Base-by-base conservation (phyloP, 2,888 invertebrate genomes). In the Trypoxylon attenuatum region DNA sequence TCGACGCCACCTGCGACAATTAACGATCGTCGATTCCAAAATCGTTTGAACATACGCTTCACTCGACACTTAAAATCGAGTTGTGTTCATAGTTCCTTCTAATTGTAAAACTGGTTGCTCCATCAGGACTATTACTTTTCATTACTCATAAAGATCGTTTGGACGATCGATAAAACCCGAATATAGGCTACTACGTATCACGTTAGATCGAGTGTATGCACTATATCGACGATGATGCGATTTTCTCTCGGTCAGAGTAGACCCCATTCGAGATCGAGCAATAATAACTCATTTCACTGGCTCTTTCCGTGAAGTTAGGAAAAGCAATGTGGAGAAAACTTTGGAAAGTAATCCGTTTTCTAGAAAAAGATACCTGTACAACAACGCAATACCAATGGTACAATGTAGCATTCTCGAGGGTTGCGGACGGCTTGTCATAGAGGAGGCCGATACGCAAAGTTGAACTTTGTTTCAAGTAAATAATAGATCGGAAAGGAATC, bases 1-100 rank as follows among this genome's bases (percentile, higher is more conserved):
- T 54, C 55, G 47, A 54, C 41, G 50, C 66, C 77, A 79, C 68
- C 67, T 72, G 73, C 63, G 64, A 67, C 68, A 60, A 68, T 73
- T 71, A 69, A 58, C 58, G 29, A 54, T 50, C 41, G 46, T 27
- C 49, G 47, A 61, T 58, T 54, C 53, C 5, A n/a, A n/a, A n/a
- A n/a, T n/a, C n/a, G n/a, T n/a, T n/a, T n/a, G n/a, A n/a, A n/a
- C n/a, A n/a, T n/a, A n/a, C n/a, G n/a, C n/a, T n/a, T n/a, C n/a
- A n/a, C n/a, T n/a, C n/a, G n/a, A n/a, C n/a, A 27, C 27, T 10
- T 27, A 27, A 27, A 10, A 27, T 27, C 27, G 27, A 10, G 27
- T 10, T 5, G 27, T n/a, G n/a, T n/a, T n/a, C n/a, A n/a, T n/a
- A n/a, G n/a, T n/a, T n/a, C n/a, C n/a, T n/a, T n/a, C n/a, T n/a